Base-by-base conservation (phyloP, 30 jellyfish, hydroid and myxozoan species). In the Pelagia noctiluca region DNA sequence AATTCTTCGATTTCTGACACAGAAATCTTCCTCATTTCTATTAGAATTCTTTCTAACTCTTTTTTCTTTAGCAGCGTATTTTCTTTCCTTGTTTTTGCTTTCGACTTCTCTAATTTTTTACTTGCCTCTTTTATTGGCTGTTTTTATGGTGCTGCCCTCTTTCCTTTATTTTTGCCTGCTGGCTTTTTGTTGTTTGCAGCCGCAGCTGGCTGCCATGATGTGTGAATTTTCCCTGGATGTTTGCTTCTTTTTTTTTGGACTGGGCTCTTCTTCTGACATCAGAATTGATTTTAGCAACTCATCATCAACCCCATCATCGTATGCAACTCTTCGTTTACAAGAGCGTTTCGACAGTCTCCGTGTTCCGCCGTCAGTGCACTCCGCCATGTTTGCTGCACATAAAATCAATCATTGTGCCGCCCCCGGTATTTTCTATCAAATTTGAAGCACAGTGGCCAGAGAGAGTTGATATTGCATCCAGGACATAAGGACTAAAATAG, bases 181-280 rank as follows among this genome's bases (percentile, higher is more conserved):
- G 16, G 57, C 57, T 42, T 42, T 42, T 42, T 42, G 12, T 42
- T 42, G 12, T 42, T 42, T 42, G 57, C 57, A 42, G 57, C 57
- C 57, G 8, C 57, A 42, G 12, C 57, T 5, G 57, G 12, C 16
- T 8, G 57, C 57, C 16, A 16, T 16, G 12, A 16, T 42, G 57
- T 42, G 57, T 42, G 57, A 42, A 42, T 42, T 42, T 42, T 42
- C 57, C 57, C 57, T 42, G 57, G 57, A 42, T 42, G 57, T 42
- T 42, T 42, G 57, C 57, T 5, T 42, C 57, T 42, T 16, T 42
- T 42, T 42, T 42, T 42, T 42, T 42, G 57, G 57, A 42, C 57
- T 42, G 8, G 16, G 16, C 57, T 42, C 57, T 42, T 42, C 57
- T 42, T 42, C 57, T 42, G 57, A 42, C 12, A 42, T 8, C 57